Evolutionary conservation across 2,888 invertebrate genomes (phyloP), one percentile per base, ranked within the genome.

Genomic region (Andrena praecox): DNA sequence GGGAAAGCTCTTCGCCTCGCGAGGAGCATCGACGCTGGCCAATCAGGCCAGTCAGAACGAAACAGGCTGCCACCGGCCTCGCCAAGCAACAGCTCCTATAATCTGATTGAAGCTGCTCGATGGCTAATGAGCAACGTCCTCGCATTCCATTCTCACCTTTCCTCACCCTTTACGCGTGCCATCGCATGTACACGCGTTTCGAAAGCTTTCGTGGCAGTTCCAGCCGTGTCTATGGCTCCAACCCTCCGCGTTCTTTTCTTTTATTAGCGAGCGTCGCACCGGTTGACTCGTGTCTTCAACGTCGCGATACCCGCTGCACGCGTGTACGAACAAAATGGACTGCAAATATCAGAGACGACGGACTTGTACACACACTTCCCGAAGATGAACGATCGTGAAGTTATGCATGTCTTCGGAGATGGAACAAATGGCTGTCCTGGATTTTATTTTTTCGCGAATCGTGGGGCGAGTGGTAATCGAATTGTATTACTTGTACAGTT

Each of bases 81-180:
- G 77, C 82, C 80, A 78, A 80, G 75, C 20, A 20, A 71, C 87
- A 86, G 76, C 85, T 85, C 77, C 83, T 77, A 88, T 86, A 91
- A 92, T 92, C 91, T 90, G 91, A 92, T 92, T 87, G 89, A 92
- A 91, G 89, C 85, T 84, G 77, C 86, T 87, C 75, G 85, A 86
- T 87, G 87, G 88, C 89, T 92, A 92, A 92, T 91, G 91, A 92
- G 90, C 88, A 89, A 86, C 86, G 87, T 90, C 87, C 81, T 87
- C 80, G 87, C 91, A 91, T 92, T 91, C 89, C 91, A 77, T 92
- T 90, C 91, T 90, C 91, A 87, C 90, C 87, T 88, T 85, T 80
- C 69, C 78, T 77, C 71, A 68, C 80, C 82, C 80, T 86, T 83
- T 84, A 86, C 87, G 88, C 90, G 88, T 89, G 87, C 87, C 88